Evolutionary conservation across 2,888 invertebrate genomes (phyloP).

Genomic region (Noctuana brunneofusca): DNA sequence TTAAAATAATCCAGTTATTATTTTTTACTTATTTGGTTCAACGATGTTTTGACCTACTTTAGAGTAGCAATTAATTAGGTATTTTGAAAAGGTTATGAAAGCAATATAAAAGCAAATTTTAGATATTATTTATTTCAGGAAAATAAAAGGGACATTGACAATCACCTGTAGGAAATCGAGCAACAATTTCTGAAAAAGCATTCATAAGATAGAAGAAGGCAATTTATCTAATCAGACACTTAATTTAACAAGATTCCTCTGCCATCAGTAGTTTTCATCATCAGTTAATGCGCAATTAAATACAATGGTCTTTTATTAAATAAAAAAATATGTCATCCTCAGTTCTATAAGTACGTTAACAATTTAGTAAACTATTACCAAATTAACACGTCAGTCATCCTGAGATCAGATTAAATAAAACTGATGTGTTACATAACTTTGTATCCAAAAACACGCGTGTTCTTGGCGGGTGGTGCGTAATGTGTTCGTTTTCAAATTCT

Average conservation of each 20-base stretch:
- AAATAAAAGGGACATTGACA: conserved; percentile 34
- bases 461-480: conserved; percentile 40
- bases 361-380: conserved; percentile 78
- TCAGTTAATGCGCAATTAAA: conserved; percentile 30
- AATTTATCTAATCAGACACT: conserved; percentile 31
- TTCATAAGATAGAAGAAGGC: conserved; percentile 32
- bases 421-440: conserved; percentile 43
- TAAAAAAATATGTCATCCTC: conserved; percentile 79
- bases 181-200: conserved; percentile 32
- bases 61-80: neutral
- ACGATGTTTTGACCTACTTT: neutral
- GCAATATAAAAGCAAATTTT: conserved; percentile 23
- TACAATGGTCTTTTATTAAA: conserved; percentile 75
- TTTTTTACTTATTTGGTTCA: too few species aligned
- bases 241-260: conserved; percentile 29
- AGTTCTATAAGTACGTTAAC: conserved; percentile 81
- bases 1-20: too few species aligned
- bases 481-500: conserved; percentile 43
- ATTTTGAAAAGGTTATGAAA: conserved; percentile 2
- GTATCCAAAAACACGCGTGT: conserved; percentile 43
- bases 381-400: conserved; percentile 74
- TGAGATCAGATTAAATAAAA: conserved; percentile 66
- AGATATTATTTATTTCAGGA: conserved; percentile 34
- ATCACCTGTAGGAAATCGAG: conserved; percentile 32
- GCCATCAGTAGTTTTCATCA: conserved; percentile 24